Percentiles rank a stretch among this genome's conserved stretches.
phyloP scores from a whole-genome alignment of 2,797 vertebrate genomes.

The Urophycis tenuis region DNA sequence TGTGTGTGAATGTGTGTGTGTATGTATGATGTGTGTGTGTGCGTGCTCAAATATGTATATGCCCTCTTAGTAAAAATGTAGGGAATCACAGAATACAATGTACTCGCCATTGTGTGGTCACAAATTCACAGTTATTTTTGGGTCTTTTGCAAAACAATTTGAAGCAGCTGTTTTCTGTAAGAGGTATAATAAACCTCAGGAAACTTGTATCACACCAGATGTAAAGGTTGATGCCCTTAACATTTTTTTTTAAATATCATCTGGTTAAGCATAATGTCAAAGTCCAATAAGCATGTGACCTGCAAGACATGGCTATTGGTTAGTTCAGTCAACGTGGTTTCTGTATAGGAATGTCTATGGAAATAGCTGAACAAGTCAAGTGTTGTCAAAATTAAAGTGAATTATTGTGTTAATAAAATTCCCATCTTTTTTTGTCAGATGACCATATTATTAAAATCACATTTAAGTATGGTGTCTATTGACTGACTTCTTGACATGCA shows the following conservation, averaged over 20 bases:
- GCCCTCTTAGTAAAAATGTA: neutral
- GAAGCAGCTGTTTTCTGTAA: neutral
- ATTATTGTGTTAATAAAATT: no score
- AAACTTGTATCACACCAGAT: neutral
- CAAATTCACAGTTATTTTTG: neutral
- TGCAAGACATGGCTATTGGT: neutral
- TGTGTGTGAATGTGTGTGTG: constrained; percentile 13
- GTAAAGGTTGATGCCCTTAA: neutral
- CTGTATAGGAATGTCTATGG: neutral
- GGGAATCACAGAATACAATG: neutral
- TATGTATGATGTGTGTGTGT: no score
- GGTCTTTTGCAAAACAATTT: neutral
- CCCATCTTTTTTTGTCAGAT: no score
- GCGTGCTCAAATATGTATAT: neutral
- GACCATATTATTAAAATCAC: no score
- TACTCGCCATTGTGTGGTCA: neutral
- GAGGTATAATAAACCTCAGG: neutral
- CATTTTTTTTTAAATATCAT: no score
- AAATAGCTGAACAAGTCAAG: no score
- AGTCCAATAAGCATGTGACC: no score
- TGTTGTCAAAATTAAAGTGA: no score
- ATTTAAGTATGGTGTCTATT: no score
- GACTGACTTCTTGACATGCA: no score
- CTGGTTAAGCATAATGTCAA: no score
- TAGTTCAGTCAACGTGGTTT: neutral